Evolutionary conservation across 2,113 vertebrate genomes (phyloP).

Genomic region (Psittacus erithacus): DNA sequence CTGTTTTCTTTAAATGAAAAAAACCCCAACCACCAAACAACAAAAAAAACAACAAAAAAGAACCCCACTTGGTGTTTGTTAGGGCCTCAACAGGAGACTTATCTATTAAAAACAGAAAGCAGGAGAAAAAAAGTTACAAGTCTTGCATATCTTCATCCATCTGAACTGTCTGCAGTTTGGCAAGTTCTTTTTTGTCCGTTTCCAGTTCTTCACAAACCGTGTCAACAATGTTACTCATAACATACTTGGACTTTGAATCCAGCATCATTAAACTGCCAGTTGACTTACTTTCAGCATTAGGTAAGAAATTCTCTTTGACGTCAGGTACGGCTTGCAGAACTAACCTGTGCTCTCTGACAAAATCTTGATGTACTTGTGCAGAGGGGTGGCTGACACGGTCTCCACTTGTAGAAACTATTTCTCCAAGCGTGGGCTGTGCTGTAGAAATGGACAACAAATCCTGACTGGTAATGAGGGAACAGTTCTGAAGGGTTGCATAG

Average conservation of each 20-base stretch:
- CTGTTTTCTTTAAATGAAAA: constrained; percentile 53
- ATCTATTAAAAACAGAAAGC: constrained; percentile 60
- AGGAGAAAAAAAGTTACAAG: constrained; percentile 77
- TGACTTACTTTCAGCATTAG: constrained; percentile 82
- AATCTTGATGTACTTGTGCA: constrained; percentile 79
- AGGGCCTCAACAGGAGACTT: constrained; percentile 56
- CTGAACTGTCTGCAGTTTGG: constrained; percentile 97
- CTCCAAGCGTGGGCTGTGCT: constrained; percentile 71
- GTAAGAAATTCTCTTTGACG: constrained; percentile 87
- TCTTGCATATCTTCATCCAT: constrained; percentile 97
- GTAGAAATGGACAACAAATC: constrained; percentile 79
- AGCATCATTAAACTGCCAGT: constrained; percentile 77
- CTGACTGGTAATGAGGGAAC: constrained; percentile 79
- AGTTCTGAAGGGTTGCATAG: constrained; percentile 84
- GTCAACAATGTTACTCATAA: constrained; percentile 87
- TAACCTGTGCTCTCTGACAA: constrained; percentile 78
- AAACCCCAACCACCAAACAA: not conserved
- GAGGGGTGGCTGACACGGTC: constrained; percentile 71
- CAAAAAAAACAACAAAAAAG: not conserved
- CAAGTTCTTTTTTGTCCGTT: constrained; percentile 93
- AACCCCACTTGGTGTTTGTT: constrained; percentile 19
- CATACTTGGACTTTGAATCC: constrained; percentile 84
- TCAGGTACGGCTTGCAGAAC: constrained; percentile 84
- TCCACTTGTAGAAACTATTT: constrained; percentile 64
- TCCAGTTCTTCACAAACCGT: constrained; percentile 92